Base-by-base conservation (phyloP, 2,888 invertebrate genomes). In the Pandemis heparana region DNA sequence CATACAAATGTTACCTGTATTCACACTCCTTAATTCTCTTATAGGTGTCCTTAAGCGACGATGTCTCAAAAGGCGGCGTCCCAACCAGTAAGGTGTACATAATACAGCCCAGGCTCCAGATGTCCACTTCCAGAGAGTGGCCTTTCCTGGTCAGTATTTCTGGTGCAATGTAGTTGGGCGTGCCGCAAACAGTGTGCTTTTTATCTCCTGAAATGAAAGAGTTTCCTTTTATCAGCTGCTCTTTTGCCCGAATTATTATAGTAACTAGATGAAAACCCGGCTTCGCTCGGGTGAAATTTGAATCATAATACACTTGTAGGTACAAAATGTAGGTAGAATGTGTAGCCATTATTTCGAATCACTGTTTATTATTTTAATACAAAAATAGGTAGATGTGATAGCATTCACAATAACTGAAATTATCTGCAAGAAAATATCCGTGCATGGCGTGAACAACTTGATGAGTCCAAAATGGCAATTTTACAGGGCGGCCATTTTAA, bases 101-200 rank as follows among this genome's bases (percentile, higher is more conserved):
- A 81, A 99, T 99, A 91, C 98, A 99, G n/a, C 99, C 99, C 84
- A 99, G 96, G 43, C 99, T 99, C 99, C 99, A 99, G 77, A 99
- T 96, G 91, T 99, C 99, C 9, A 99, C 99, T 95, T 99, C 99
- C 88, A 97, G 99, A 56, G 99, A 99, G 92, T 99, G 99, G 0
- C 99, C 99, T 87, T 97, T 97, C 91, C 99, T 99, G 63, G 96
- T 97, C 81, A 99, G 94, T 83, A 99, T 99, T 92, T 99, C 99
- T 0, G 99, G 99, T 0, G 99, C 99, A 81, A 99, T 99, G 89
- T 99, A 99, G 92, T 99, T 99, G 1, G 99, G 99, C 7, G 99
- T 99, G n/a, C 99, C 99, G 86, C 99, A 99, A 63, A 99, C 94
- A 14, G 99, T 99, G 92, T 98, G 98, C 85, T 97, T 97, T 83